phyloP scores from a whole-genome alignment of 1,140 invertebrate species.

The Calephelis nemesis region DNA sequence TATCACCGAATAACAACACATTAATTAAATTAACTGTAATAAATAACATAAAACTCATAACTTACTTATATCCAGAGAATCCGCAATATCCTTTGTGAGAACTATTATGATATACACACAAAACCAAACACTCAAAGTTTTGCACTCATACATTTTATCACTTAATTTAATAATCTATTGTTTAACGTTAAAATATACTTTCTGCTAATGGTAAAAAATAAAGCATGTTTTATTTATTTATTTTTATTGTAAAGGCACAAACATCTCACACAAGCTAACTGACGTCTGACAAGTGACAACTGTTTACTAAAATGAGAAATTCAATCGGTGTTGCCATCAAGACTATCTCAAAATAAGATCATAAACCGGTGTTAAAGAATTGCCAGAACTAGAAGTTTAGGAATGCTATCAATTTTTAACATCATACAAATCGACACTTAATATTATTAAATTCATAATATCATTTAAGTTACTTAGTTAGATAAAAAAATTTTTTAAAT shows the following conservation, averaged over 20 bases:
- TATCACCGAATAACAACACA: background rate
- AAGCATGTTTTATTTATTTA: constrained; percentile 16
- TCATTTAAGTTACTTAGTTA: no score
- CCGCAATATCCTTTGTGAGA: constrained; percentile 60
- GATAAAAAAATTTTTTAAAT: no score
- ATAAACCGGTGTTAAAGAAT: no score
- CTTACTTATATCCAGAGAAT: constrained; percentile 61
- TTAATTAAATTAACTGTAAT: background rate
- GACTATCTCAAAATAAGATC: no score
- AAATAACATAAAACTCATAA: constrained; percentile 26
- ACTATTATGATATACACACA: constrained; percentile 57
- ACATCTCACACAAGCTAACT: constrained; percentile 16
- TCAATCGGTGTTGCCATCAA: no score
- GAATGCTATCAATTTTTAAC: no score
- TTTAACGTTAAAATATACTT: constrained; percentile 1
- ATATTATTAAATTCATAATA: no score
- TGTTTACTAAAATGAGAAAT: no score
- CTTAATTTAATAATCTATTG: constrained; percentile 12
- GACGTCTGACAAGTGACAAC: background rate
- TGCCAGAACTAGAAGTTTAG: no score
- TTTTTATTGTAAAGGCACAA: constrained; percentile 8
- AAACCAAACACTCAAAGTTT: constrained; percentile 49
- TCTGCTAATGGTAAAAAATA: background rate
- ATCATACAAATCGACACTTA: no score
- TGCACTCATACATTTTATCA: constrained; percentile 25